Percentiles rank a stretch among this genome's conserved stretches.
Conservation (phyloP, 2,113 vertebrate genomes). For the Tyrannus savana region DNA sequence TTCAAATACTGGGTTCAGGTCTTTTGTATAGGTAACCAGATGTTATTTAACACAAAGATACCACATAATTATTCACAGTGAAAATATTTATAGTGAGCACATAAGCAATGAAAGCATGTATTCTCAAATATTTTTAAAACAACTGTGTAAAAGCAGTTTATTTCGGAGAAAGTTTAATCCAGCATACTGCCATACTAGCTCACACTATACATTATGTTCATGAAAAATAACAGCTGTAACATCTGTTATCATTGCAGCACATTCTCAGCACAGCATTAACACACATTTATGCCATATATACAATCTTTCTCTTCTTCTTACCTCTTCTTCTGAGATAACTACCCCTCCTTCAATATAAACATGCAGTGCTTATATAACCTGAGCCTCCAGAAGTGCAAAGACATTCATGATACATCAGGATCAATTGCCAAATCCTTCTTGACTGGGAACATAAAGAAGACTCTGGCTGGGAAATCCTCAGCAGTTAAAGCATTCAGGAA, state of each 20-base stretch:
- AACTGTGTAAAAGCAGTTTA: background rate
- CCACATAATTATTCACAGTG: background rate
- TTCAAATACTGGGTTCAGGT: background rate
- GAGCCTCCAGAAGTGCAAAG: background rate
- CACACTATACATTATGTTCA: background rate
- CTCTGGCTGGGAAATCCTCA: background rate
- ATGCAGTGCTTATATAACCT: background rate
- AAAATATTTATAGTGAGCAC: slow-evolving; percentile 44
- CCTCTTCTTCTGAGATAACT: background rate
- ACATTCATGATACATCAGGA: background rate
- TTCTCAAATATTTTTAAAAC: background rate
- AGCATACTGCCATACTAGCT: background rate
- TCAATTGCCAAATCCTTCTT: background rate
- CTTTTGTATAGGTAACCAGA: slow-evolving; percentile 21
- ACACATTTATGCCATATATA: background rate
- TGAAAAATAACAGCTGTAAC: slow-evolving; percentile 46
- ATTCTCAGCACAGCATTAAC: slow-evolving; percentile 6
- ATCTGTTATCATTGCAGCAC: background rate
- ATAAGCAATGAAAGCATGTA: background rate
- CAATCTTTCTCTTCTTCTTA: background rate
- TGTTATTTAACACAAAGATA: slow-evolving; percentile 26
- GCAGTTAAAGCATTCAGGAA: background rate
- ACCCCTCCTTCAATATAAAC: background rate
- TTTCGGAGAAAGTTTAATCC: background rate
- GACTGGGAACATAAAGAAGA: background rate